These are phyloP conservation scores for Bucorvus abyssinicus DNA, from an alignment of 2,797 vertebrate species.

Conservation along the genomic window DNA sequence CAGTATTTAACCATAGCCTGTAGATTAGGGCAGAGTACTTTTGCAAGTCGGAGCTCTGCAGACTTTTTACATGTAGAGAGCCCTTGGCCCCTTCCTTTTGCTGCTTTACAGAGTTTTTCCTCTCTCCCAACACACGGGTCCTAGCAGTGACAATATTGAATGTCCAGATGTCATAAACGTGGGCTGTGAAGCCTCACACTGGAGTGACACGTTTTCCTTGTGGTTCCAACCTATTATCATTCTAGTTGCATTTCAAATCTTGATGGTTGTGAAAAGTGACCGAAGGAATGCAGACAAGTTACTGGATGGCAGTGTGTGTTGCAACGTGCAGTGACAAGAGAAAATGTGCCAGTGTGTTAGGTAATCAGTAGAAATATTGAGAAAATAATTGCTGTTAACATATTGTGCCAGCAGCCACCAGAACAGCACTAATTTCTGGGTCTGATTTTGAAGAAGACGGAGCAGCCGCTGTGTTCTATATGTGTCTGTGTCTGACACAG, in stretches of 20 bases:
- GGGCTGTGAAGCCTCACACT: background rate
- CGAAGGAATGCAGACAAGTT: conserved; percentile 20
- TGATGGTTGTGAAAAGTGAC: conserved; percentile 33
- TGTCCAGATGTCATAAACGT: conserved; percentile 1
- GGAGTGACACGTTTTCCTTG: background rate
- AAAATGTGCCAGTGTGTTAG: conserved; percentile 41
- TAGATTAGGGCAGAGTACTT: background rate
- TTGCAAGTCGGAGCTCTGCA: background rate
- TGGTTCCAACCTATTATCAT: background rate
- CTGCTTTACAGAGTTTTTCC: background rate
- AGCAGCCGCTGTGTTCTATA: conserved; percentile 39
- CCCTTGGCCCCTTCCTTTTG: background rate
- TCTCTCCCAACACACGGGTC: background rate
- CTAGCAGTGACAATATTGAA: background rate
- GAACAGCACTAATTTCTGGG: conserved; percentile 39
- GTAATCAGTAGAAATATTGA: conserved; percentile 61
- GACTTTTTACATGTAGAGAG: background rate
- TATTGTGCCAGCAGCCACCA: conserved; percentile 42
- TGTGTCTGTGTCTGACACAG: conserved; percentile 41
- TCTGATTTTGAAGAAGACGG: conserved; percentile 22
- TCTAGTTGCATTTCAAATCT: background rate
- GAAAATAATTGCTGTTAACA: conserved; percentile 54
- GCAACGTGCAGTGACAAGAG: conserved; percentile 26
- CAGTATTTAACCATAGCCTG: background rate
- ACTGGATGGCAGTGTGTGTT: conserved; percentile 18